Conservation (phyloP, 2,113 vertebrate genomes). For the Emydocephalus ijimae region DNA sequence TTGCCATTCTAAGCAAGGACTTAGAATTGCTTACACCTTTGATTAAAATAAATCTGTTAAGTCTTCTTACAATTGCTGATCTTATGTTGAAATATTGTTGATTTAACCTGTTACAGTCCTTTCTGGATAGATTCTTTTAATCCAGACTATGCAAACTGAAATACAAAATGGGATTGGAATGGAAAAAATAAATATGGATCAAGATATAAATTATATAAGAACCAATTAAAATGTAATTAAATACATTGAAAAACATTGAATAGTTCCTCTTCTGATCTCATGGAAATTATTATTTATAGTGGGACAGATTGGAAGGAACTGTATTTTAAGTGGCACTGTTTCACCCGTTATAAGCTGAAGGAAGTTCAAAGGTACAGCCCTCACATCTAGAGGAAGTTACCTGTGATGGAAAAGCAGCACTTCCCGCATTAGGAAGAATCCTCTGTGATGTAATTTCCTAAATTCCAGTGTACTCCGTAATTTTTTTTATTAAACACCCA, state of each 20-base stretch:
- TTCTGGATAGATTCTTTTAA: not conserved
- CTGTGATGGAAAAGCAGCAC: not conserved
- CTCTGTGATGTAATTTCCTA: not conserved
- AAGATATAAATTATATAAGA: not conserved
- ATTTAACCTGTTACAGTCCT: not conserved
- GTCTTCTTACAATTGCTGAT: not conserved
- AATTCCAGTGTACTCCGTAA: not conserved
- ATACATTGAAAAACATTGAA: not conserved
- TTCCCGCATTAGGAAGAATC: slow-evolving; percentile 1
- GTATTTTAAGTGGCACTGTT: not conserved
- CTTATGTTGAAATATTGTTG: not conserved
- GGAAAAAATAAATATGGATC: not conserved
- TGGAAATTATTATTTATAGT: not conserved
- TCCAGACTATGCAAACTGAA: not conserved
- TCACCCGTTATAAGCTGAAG: not conserved
- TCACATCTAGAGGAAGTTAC: not conserved
- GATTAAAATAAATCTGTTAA: not conserved
- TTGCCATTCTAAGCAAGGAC: not conserved
- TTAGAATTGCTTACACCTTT: not conserved
- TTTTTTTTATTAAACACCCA: not conserved
- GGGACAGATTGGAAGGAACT: not conserved
- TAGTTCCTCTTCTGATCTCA: not conserved
- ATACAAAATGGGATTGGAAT: not conserved
- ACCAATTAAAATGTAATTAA: not conserved
- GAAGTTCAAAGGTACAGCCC: not conserved